Percentiles rank a stretch among this genome's conserved stretches.
These are phyloP conservation scores for Hermetia illucens DNA, from an alignment of 1,140 invertebrate genomes.

Conservation along the genomic window DNA sequence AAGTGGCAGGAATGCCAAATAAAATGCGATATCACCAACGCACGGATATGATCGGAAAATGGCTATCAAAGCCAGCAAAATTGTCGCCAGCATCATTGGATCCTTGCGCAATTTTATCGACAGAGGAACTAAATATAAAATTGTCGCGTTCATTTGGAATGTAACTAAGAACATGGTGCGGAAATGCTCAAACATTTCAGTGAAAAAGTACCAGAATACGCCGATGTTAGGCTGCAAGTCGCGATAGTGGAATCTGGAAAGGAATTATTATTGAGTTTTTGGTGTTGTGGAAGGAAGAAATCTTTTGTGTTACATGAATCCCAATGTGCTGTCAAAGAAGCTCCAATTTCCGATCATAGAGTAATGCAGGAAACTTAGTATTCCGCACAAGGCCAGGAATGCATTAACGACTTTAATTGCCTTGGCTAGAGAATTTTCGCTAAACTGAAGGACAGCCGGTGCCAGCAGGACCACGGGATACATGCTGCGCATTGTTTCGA, in stretches of 20 bases:
- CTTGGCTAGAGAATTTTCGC: constrained; percentile 20
- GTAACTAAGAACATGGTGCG: constrained; percentile 85
- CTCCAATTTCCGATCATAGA: constrained; percentile 47
- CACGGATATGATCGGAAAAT: constrained; percentile 97
- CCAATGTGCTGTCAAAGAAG: constrained; percentile 66
- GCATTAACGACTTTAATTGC: constrained; percentile 16
- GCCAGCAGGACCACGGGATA: constrained; percentile 77
- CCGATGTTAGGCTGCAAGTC: constrained; percentile 96
- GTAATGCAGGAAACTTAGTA: constrained; percentile 30
- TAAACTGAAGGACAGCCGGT: constrained; percentile 48
- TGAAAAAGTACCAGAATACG: constrained; percentile 99
- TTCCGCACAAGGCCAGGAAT: constrained; percentile 29
- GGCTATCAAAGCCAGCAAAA: constrained; percentile 68
- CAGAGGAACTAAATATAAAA: constrained; percentile 80
- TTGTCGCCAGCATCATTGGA: constrained; percentile 71
- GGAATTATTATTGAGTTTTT: constrained; percentile 12
- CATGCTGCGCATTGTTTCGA: constrained; percentile 69
- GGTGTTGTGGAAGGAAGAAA: constrained; percentile 8
- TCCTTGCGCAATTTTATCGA: constrained; percentile 73
- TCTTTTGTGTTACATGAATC: constrained; percentile 52
- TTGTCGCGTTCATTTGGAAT: constrained; percentile 91
- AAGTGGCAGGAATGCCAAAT: constrained; percentile 76
- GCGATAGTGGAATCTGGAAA: constrained; percentile 62
- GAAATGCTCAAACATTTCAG: constrained; percentile 99
- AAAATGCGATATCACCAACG: constrained; percentile 87